Evolutionary conservation across 2,797 vertebrate species (phyloP).

Genomic region (Enteromius mattozi): DNA sequence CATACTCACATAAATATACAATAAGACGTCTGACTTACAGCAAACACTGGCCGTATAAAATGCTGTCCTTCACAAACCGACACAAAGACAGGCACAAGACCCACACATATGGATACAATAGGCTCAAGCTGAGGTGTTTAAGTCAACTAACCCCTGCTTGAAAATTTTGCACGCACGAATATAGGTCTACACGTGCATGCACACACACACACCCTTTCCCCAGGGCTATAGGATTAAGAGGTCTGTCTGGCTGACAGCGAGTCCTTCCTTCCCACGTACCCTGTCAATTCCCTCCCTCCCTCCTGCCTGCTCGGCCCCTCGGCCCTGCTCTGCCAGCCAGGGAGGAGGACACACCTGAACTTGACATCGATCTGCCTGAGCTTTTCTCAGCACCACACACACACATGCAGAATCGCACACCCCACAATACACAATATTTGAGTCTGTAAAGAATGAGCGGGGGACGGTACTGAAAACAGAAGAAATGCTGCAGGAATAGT

Average conservation of each 20-base stretch:
- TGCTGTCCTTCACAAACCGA: slow-evolving; percentile 13
- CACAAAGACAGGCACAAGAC: slow-evolving; percentile 43
- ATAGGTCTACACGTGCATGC: slow-evolving; percentile 60
- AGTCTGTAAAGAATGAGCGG: slow-evolving; percentile 39
- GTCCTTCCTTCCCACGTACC: slow-evolving; percentile 82
- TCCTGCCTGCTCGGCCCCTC: slow-evolving; percentile 63
- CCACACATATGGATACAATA: slow-evolving; percentile 44
- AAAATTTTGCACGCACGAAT: slow-evolving; percentile 59
- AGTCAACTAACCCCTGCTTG: slow-evolving; percentile 50
- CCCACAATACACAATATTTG: slow-evolving; percentile 18
- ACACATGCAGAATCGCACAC: slow-evolving; percentile 44
- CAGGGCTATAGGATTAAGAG: slow-evolving; percentile 85
- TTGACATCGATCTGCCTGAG: slow-evolving; percentile 66
- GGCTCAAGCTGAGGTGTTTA: slow-evolving; percentile 52
- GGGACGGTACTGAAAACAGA: slow-evolving; percentile 8
- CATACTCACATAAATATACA: slow-evolving; percentile 75
- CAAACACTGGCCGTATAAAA: slow-evolving; percentile 55
- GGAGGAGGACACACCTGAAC: slow-evolving; percentile 75
- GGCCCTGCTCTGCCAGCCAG: slow-evolving; percentile 66
- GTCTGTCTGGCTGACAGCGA: slow-evolving; percentile 86
- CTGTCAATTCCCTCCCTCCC: slow-evolving; percentile 71
- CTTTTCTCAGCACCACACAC: slow-evolving; percentile 52
- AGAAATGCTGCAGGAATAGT: neutral
- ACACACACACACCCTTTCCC: slow-evolving; percentile 77
- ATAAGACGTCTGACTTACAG: slow-evolving; percentile 70